These are phyloP conservation scores for Thripadectes ignobilis DNA, from an alignment of 2,797 vertebrate genomes.

Conservation along the genomic window DNA sequence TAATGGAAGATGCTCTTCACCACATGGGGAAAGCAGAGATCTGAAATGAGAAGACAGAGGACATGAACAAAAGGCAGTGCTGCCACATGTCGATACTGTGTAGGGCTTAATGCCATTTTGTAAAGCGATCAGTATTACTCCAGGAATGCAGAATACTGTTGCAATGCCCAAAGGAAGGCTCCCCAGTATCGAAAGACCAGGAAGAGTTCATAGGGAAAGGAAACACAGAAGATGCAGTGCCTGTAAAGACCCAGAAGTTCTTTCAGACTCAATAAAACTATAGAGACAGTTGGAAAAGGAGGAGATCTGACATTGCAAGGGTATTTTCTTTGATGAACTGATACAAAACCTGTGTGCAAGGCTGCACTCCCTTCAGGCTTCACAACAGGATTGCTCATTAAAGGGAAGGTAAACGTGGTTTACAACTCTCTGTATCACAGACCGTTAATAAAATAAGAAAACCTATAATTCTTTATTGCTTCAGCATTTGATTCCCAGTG, in stretches of 20 bases:
- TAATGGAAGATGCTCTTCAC: not conserved
- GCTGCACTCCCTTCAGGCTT: not conserved
- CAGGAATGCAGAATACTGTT: not conserved
- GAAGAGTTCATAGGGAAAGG: not conserved
- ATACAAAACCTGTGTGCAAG: not conserved
- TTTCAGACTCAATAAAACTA: not conserved
- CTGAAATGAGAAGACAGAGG: not conserved
- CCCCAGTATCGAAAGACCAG: not conserved
- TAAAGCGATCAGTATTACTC: not conserved
- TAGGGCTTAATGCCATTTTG: not conserved
- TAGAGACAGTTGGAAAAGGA: not conserved
- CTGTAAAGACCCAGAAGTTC: not conserved
- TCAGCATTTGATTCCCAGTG: not conserved
- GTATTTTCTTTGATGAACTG: constrained; percentile 19
- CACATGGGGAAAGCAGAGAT: not conserved
- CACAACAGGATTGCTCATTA: constrained; percentile 10
- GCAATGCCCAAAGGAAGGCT: not conserved
- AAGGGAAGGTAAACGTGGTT: not conserved
- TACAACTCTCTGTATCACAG: not conserved
- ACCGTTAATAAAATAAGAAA: not conserved
- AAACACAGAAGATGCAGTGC: not conserved
- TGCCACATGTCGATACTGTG: not conserved
- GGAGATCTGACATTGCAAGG: not conserved
- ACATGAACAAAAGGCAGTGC: not conserved
- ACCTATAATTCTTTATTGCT: not conserved